Percentiles rank a stretch among this genome's conserved stretches.
Evolutionary conservation across 1,140 invertebrate genomes (phyloP).

Genomic region (Sitophilus oryzae): DNA sequence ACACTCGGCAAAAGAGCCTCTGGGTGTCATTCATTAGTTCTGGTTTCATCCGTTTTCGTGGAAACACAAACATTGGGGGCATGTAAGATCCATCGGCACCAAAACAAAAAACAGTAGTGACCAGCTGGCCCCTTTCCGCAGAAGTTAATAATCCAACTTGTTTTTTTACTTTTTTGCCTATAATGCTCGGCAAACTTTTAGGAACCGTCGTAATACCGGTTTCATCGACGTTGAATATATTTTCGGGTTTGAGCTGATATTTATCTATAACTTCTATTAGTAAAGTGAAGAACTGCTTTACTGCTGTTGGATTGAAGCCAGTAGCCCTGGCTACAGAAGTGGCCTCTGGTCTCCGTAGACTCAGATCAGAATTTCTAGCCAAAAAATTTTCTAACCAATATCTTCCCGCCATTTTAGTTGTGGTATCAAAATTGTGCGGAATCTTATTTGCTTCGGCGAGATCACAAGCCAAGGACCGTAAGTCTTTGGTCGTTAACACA

Average conservation of each 20-base stretch:
- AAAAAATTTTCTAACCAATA: slow-evolving; percentile 3
- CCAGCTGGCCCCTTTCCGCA: too few relatives aligned
- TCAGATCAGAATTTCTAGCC: too few relatives aligned
- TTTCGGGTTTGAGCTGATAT: slow-evolving; percentile 26
- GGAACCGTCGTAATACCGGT: slow-evolving; percentile 43
- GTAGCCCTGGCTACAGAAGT: neutral
- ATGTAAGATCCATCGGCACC: too few relatives aligned
- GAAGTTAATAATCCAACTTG: slow-evolving; percentile 41
- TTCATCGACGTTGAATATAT: slow-evolving; percentile 43
- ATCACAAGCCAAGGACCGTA: too few relatives aligned
- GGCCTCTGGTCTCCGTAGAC: too few relatives aligned
- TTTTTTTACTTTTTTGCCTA: slow-evolving; percentile 38
- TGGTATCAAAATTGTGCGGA: too few relatives aligned
- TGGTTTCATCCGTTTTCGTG: slow-evolving; percentile 35
- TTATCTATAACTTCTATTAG: slow-evolving; percentile 1
- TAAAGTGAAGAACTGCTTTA: neutral
- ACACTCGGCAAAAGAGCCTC: slow-evolving; percentile 17
- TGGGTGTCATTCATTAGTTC: slow-evolving; percentile 25
- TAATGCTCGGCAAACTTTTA: slow-evolving; percentile 41
- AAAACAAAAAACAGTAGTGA: slow-evolving; percentile 42
- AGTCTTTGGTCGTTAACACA: too few relatives aligned
- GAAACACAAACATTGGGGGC: slow-evolving; percentile 40
- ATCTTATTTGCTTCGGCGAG: too few relatives aligned
- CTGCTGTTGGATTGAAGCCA: neutral
- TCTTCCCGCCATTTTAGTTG: neutral